A percentile compares a stretch with the other conserved stretches of the same genome.
Evolutionary conservation across 1,140 invertebrate species (phyloP).

Genomic region (Brachionus angularis): DNA sequence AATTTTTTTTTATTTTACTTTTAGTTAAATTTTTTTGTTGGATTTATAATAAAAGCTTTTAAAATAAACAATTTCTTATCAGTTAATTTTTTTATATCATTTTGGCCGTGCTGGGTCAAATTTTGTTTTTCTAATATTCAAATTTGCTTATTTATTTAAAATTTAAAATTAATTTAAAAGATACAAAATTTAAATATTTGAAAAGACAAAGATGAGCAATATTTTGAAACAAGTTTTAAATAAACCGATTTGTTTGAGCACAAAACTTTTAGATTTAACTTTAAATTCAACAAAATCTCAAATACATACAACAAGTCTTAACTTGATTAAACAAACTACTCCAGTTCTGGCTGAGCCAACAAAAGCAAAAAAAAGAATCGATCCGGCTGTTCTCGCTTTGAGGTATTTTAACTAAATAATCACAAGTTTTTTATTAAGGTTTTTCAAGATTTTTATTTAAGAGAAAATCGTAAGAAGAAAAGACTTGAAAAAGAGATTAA

Average conservation of each 20-base stretch:
- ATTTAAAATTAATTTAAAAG: neutral
- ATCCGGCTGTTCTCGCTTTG: conserved; percentile 11
- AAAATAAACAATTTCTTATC: neutral
- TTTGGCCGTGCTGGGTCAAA: conserved; percentile 29
- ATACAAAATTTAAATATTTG: too few relatives aligned
- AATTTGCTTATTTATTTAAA: too few relatives aligned
- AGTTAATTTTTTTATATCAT: neutral
- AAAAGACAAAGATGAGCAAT: conserved; percentile 29
- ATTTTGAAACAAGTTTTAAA: neutral
- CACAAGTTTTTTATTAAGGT: neutral
- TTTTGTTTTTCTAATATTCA: too few relatives aligned
- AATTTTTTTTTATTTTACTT: too few relatives aligned
- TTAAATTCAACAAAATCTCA: neutral
- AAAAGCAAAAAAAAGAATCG: conserved; percentile 34
- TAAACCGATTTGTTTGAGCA: neutral
- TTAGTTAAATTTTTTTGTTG: neutral
- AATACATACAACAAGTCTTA: neutral
- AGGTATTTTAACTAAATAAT: neutral
- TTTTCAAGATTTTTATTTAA: neutral
- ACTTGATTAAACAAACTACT: neutral
- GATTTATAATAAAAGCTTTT: neutral
- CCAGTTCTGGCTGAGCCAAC: neutral
- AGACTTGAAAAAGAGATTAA: conserved; percentile 37
- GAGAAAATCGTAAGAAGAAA: conserved; percentile 27
- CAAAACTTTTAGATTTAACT: neutral